phyloP scores from a whole-genome alignment of 2,113 vertebrate species.

The Hiodon tergisus region DNA sequence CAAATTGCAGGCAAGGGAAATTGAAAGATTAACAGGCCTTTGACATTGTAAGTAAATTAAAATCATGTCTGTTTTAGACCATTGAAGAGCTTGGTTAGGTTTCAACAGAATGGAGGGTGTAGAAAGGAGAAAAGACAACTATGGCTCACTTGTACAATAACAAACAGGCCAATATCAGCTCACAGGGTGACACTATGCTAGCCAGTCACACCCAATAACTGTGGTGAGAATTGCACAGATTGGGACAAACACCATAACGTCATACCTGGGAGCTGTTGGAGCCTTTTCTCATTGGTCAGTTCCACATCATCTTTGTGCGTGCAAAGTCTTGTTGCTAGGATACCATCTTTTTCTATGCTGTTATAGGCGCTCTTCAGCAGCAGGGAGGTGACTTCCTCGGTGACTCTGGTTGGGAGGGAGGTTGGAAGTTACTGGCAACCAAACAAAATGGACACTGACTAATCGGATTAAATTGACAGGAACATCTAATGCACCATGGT shows the following conservation, averaged over 20 bases:
- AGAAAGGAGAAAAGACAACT: no score
- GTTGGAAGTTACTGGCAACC: no score
- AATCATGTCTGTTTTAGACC: no score
- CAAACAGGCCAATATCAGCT: no score
- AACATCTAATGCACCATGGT: no score
- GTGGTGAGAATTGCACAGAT: conserved; percentile 1
- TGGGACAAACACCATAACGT: not conserved
- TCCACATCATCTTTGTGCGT: conserved; percentile 95
- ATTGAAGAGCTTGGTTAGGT: no score
- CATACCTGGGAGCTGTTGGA: conserved; percentile 80
- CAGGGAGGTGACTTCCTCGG: conserved; percentile 74
- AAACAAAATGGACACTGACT: no score
- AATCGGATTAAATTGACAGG: no score
- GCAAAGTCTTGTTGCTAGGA: conserved; percentile 89
- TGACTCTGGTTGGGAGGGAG: conserved; percentile 64
- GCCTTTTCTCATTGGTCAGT: conserved; percentile 76
- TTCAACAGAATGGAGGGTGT: no score
- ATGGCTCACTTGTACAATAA: no score
- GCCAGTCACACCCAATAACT: not conserved
- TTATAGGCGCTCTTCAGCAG: conserved; percentile 70
- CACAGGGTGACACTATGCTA: no score
- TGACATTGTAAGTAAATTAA: no score
- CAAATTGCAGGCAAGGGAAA: not conserved
- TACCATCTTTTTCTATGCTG: conserved; percentile 78
- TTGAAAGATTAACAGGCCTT: not conserved